Conservation (phyloP, 2,797 vertebrate species). For the Pangasius macronema region DNA sequence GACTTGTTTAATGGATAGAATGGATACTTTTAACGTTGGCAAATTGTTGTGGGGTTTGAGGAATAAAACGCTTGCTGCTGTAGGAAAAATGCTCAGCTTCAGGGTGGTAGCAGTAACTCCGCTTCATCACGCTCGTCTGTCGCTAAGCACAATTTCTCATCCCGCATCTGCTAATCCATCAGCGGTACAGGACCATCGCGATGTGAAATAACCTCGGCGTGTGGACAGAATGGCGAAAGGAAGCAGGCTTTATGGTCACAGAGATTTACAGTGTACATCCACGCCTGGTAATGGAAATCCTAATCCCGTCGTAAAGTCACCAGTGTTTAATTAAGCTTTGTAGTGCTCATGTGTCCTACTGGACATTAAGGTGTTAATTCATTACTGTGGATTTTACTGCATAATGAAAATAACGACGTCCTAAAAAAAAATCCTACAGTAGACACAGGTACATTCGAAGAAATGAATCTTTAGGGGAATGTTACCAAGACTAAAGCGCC, state of each 20-base stretch:
- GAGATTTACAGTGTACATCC: not conserved
- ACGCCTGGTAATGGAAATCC: conserved; percentile 14
- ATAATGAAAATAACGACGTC: not conserved
- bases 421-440: not conserved
- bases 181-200: not conserved
- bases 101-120: not conserved
- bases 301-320: conserved; percentile 16
- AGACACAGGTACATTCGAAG: not conserved
- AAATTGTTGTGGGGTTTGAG: not conserved
- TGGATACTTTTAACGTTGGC: not conserved
- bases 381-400: conserved; percentile 9
- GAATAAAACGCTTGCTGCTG: not conserved
- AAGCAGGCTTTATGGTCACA: conserved; percentile 6
- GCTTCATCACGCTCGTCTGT: too few relatives aligned
- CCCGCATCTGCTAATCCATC: not conserved
- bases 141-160: not conserved
- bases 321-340: conserved; percentile 13
- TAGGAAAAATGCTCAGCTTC: not conserved
- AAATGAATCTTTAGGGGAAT: not conserved
- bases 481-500: not conserved
- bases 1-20: not conserved
- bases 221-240: conserved; percentile 64
- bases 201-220: conserved; percentile 49
- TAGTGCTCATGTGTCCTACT: not conserved
- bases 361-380: not conserved